phyloP scores from a whole-genome alignment of 1,140 invertebrate species.

The Xylocopa sonorina region DNA sequence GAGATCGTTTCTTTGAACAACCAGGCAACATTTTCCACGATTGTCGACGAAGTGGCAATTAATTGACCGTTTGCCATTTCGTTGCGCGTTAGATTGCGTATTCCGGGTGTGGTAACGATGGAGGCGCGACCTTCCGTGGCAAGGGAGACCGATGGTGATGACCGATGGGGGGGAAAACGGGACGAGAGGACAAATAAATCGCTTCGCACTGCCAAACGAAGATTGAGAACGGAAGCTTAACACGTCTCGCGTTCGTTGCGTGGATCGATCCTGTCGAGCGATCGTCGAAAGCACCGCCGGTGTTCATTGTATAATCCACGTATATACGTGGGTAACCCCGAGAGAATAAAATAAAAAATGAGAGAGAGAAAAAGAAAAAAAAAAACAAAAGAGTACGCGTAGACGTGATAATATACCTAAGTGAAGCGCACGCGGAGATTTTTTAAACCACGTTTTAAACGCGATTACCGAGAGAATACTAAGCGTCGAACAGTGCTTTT shows the following conservation, averaged over 20 bases:
- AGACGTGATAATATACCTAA: slow-evolving; percentile 12
- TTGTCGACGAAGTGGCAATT: slow-evolving; percentile 9
- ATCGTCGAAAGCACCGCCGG: slow-evolving; percentile 66
- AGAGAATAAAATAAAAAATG: neutral
- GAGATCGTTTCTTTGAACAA: slow-evolving; percentile 22
- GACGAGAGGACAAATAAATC: slow-evolving; percentile 10
- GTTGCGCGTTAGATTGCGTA: slow-evolving; percentile 5
- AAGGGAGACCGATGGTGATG: too few species aligned
- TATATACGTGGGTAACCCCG: slow-evolving; percentile 49
- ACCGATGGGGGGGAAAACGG: neutral
- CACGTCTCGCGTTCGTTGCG: slow-evolving; percentile 52
- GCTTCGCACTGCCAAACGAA: slow-evolving; percentile 61
- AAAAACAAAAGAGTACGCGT: slow-evolving; percentile 17
- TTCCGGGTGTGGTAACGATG: slow-evolving; percentile 24
- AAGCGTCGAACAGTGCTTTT: slow-evolving; percentile 61
- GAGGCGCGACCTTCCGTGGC: too few species aligned
- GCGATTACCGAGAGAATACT: slow-evolving; percentile 32
- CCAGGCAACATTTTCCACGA: neutral
- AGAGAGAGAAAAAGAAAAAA: slow-evolving; percentile 4
- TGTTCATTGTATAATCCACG: slow-evolving; percentile 65
- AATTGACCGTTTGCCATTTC: slow-evolving; percentile 22
- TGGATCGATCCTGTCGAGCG: slow-evolving; percentile 48
- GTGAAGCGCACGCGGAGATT: slow-evolving; percentile 31
- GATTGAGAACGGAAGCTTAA: slow-evolving; percentile 28
- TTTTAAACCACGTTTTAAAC: slow-evolving; percentile 30